Conservation (phyloP, 2,888 invertebrate species). For the Cremastinae sp. region DNA sequence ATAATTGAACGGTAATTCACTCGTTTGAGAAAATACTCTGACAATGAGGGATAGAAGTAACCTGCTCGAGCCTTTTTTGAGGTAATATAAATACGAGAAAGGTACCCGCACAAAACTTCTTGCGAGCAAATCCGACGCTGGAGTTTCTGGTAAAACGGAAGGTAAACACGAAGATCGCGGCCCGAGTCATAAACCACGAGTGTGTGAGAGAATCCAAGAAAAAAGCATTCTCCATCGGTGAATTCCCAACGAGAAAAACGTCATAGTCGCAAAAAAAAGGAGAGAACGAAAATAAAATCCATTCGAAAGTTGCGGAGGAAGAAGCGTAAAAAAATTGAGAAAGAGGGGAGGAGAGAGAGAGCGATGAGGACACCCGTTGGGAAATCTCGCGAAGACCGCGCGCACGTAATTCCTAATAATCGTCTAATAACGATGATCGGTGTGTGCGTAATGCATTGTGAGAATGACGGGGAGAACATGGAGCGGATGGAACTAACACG, state of each 20-base stretch:
- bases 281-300: no score
- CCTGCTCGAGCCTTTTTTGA: constrained; percentile 35
- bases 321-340: no score
- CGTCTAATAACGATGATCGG: constrained; percentile 48
- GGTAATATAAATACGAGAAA: constrained; percentile 36
- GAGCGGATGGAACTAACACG: constrained; percentile 50
- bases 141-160: constrained; percentile 47
- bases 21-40: constrained; percentile 41
- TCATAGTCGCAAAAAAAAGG: no score
- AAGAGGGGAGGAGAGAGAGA: no score
- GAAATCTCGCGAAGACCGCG: constrained; percentile 48
- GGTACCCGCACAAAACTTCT: constrained; percentile 31
- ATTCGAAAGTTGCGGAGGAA: no score
- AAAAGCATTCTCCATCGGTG: neutral
- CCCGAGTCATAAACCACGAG: constrained; percentile 26
- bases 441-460: neutral
- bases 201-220: neutral
- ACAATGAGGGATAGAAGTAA: constrained; percentile 16
- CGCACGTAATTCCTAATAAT: constrained; percentile 55
- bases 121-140: constrained; percentile 27
- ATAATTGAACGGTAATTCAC: constrained; percentile 52
- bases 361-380: constrained; percentile 23
- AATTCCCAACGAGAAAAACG: no score
- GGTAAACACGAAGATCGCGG: constrained; percentile 54
- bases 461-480: no score